These are phyloP conservation scores for Willisornis vidua DNA, from an alignment of 2,113 vertebrate genomes.

Conservation along the genomic window DNA sequence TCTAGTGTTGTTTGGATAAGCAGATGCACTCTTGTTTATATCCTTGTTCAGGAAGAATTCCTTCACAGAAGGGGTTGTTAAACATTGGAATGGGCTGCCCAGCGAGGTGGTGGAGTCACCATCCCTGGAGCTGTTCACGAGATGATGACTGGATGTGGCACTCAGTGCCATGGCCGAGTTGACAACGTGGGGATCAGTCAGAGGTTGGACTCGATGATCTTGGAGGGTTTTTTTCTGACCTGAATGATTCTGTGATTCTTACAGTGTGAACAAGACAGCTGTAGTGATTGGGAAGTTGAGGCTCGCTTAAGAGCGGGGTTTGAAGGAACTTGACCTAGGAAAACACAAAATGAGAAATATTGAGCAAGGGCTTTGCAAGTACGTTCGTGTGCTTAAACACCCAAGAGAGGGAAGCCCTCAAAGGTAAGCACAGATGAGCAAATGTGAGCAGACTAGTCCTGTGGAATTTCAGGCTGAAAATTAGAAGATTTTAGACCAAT, in stretches of 20 bases:
- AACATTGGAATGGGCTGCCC: neutral
- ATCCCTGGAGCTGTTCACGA: neutral
- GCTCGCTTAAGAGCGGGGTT: neutral
- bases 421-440: neutral
- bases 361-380: neutral
- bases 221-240: rapidly evolving
- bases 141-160: neutral
- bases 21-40: neutral
- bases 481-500: neutral
- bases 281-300: neutral
- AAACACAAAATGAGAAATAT: neutral
- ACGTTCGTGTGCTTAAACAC: neutral
- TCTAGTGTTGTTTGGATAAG: neutral
- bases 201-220: neutral
- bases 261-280: neutral
- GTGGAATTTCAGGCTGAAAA: neutral
- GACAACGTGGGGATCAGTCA: neutral
- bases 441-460: neutral
- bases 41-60: neutral
- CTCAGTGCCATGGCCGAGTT: neutral
- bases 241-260: neutral
- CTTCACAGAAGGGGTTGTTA: neutral
- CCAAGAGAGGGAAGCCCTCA: neutral
- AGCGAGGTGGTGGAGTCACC: neutral
- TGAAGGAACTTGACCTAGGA: neutral